phyloP scores from a whole-genome alignment of 1,140 invertebrate species.

The Paracyclopina nana region DNA sequence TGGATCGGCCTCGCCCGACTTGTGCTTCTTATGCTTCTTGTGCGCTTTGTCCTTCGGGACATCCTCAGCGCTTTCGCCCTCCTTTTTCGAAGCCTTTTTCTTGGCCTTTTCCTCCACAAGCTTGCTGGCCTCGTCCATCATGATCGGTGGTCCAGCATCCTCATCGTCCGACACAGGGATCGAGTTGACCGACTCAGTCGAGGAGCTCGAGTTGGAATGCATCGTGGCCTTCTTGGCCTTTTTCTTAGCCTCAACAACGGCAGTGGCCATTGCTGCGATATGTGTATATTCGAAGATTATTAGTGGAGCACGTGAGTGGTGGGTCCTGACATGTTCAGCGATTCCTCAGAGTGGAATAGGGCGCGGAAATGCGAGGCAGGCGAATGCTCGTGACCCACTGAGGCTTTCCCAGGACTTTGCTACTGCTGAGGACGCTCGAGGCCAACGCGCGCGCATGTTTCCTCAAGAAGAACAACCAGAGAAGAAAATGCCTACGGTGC shows the following conservation, averaged over 20 bases:
- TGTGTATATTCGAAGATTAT: neutral
- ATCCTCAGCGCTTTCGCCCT: neutral
- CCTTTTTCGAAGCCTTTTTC: too few relatives aligned
- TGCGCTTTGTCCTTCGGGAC: neutral
- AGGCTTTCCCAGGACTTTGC: too few relatives aligned
- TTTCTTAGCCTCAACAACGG: too few relatives aligned
- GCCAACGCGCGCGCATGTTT: too few relatives aligned
- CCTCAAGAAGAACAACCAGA: too few relatives aligned
- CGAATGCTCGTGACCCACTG: neutral
- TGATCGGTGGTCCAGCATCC: neutral
- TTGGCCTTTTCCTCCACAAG: neutral
- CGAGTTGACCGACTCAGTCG: neutral
- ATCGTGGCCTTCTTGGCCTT: too few relatives aligned
- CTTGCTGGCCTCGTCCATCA: neutral
- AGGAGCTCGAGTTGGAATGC: neutral
- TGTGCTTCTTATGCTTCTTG: neutral
- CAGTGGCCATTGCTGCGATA: too few relatives aligned
- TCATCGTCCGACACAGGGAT: neutral
- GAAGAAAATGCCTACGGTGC: too few relatives aligned
- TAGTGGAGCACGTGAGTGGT: neutral
- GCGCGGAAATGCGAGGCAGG: neutral
- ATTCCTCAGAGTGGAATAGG: neutral
- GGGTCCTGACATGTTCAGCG: neutral
- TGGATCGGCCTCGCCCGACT: neutral
- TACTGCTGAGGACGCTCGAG: too few relatives aligned